Conservation (phyloP, 1,140 invertebrate genomes). For the Caenorhabditis remanei region DNA sequence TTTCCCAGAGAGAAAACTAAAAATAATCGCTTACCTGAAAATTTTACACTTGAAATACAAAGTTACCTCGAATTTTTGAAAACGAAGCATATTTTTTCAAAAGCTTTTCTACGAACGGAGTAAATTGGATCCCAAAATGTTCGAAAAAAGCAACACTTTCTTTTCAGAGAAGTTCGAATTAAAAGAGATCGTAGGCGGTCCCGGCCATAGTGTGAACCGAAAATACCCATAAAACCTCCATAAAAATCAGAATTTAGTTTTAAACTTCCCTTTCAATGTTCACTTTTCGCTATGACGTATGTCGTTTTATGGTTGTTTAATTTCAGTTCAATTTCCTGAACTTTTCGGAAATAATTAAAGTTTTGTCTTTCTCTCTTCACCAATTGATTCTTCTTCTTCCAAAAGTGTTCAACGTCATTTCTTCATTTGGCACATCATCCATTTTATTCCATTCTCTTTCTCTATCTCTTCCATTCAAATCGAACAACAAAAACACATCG, state of each 20-base stretch:
- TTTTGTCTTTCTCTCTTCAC: neutral
- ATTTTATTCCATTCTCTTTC: constrained; percentile 19
- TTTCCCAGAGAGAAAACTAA: too few relatives aligned
- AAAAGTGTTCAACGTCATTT: constrained; percentile 1
- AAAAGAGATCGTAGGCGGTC: too few relatives aligned
- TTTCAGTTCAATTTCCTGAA: neutral
- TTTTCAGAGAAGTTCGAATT: too few relatives aligned
- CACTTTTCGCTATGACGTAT: neutral
- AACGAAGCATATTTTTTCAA: too few relatives aligned
- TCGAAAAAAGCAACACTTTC: too few relatives aligned
- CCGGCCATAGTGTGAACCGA: too few relatives aligned
- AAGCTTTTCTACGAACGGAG: too few relatives aligned
- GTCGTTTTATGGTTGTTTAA: constrained; percentile 28
- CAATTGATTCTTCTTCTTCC: neutral
- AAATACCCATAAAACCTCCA: too few relatives aligned
- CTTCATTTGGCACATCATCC: constrained; percentile 44
- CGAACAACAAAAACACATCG: constrained; percentile 51
- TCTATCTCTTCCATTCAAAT: constrained; percentile 1
- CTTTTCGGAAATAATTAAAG: constrained; percentile 5
- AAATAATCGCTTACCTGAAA: too few relatives aligned
- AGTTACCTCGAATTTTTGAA: too few relatives aligned
- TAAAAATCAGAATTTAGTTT: neutral
- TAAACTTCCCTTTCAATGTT: neutral
- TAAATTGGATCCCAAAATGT: too few relatives aligned
- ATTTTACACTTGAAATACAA: too few relatives aligned